Percentiles rank a stretch among this genome's conserved stretches.
These are phyloP conservation scores for Intellagama lesueurii DNA, from an alignment of 2,797 vertebrate genomes.

Conservation along the genomic window DNA sequence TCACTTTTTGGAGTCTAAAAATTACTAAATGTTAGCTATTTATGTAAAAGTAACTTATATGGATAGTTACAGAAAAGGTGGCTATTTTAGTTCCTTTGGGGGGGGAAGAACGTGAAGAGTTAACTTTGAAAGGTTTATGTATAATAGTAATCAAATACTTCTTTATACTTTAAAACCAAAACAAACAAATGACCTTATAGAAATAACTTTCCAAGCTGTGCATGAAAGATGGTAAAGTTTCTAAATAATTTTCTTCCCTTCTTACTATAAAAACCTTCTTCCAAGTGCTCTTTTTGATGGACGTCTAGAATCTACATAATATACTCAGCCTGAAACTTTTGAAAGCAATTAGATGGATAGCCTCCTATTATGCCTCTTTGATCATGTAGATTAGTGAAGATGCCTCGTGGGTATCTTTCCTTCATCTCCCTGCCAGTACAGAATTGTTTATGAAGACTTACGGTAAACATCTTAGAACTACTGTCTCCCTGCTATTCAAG, in stretches of 20 bases:
- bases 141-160: too few relatives aligned
- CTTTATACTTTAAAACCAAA: neutral
- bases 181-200: neutral
- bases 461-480: slow-evolving; percentile 1
- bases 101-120: neutral
- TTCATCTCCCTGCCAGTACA: slow-evolving; percentile 37
- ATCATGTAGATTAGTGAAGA: slow-evolving; percentile 45
- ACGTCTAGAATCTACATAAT: slow-evolving; percentile 28
- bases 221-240: slow-evolving; percentile 50
- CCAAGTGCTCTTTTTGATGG: neutral
- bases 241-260: slow-evolving; percentile 45
- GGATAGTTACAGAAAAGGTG: neutral
- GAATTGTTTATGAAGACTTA: slow-evolving; percentile 3
- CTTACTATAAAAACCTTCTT: slow-evolving; percentile 37
- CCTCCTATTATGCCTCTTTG: slow-evolving; percentile 41
- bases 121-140: too few relatives aligned
- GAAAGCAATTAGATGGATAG: slow-evolving; percentile 44
- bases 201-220: neutral
- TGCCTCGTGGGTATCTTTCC: slow-evolving; percentile 33
- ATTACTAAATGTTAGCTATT: too few relatives aligned
- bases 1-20: too few relatives aligned
- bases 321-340: slow-evolving; percentile 35
- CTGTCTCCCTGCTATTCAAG: neutral
- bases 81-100: neutral
- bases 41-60: too few relatives aligned